Evolutionary conservation across 1,140 invertebrate genomes (phyloP), one percentile per base, ranked within the genome.

Genomic region (Euura lappo): DNA sequence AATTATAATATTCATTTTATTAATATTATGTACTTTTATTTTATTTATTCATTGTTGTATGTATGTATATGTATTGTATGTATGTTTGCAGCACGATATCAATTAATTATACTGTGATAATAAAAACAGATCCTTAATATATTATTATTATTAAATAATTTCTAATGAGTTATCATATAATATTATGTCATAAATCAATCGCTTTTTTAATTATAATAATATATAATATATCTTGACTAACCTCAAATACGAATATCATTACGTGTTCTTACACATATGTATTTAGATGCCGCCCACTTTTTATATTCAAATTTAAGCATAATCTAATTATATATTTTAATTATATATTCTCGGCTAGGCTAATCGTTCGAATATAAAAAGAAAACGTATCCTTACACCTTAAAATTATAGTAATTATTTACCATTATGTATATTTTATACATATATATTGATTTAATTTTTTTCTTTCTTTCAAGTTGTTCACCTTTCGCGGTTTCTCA

Each of bases 1-100:
- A 72, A 10, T 76, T 44, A 71, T 65, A 13, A 67, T 72, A 67
- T 51, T 68, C 71, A 72, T n/a, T 68, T 65, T 43, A 71, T 51
- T 74, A 75, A 60, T 51, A 51, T 11, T 51, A 51, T 51, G 6
- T 51, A 51, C 11, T 51, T 7, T 51, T 51, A 2, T 51, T 51
- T 7, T 7, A 7, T 7, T 51, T 2, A 51, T 60, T 60, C 4
- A 60, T 60, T n/a, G 4, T 6, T 60, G 51, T 60, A 60, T 60
- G 51, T 60, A 11, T 60, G 51, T n/a, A 60, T 28, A 28, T 28
- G 28, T 28, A 28, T 28, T 28, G 28, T 28, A 28, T 60, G 51
- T 60, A 60, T 60, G 51, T 60, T 60, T 60, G 51, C 51, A 60
- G 51, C 51, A 60, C 51, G 51, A 60, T 60, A 60, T 60, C 51